A percentile compares a stretch with the other conserved stretches of the same genome.
phyloP scores from a whole-genome alignment of 2,113 vertebrate species.

The Brachyistius frenatus region DNA sequence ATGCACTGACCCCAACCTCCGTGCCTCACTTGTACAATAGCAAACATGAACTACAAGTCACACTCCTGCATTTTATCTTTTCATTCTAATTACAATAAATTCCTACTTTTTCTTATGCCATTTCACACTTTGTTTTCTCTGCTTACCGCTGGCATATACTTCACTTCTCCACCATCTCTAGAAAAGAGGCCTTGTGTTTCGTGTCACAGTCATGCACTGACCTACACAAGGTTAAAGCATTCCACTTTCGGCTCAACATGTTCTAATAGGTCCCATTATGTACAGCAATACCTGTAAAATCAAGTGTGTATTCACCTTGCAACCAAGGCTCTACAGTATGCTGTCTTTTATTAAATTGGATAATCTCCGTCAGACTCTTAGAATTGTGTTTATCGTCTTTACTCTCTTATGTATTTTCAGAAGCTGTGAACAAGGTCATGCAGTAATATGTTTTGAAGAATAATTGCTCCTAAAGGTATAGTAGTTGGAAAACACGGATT shows the following conservation, averaged over 20 bases:
- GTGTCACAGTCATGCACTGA: constrained; percentile 13
- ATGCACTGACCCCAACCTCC: background rate
- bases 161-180: background rate
- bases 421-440: background rate
- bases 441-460: background rate
- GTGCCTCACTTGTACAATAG: too few species aligned
- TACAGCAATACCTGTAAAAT: background rate
- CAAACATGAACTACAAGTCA: too few species aligned
- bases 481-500: too few species aligned
- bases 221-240: constrained; percentile 22
- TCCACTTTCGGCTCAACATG: constrained; percentile 15
- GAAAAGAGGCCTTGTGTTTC: constrained; percentile 4
- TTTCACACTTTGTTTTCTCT: background rate
- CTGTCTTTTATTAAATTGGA: constrained; percentile 1
- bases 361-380: background rate
- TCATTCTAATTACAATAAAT: too few species aligned
- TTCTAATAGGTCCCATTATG: background rate
- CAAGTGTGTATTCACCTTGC: background rate
- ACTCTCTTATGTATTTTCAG: background rate
- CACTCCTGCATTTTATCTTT: too few species aligned
- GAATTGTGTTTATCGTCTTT: background rate
- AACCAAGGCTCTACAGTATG: background rate
- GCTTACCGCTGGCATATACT: background rate
- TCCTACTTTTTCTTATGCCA: background rate
- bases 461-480: background rate